Evolutionary conservation across 2,113 vertebrate species (phyloP), one percentile per base, ranked within the genome.

Genomic region (Callopanchax toddi): DNA sequence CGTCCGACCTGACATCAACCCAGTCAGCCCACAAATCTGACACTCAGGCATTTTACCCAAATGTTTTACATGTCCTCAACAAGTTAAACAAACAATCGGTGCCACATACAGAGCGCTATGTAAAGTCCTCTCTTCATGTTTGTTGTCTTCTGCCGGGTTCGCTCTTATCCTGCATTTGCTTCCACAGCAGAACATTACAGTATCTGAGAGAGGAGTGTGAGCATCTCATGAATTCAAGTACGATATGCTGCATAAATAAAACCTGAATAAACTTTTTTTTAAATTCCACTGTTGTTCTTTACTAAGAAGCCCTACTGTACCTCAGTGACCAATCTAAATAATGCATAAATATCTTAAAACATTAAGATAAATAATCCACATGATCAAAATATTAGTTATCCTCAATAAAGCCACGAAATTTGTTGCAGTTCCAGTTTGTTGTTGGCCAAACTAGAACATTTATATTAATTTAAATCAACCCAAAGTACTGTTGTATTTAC

Each of bases 51-150:
- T 86, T 77, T 74, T 81, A 78, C 74, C 78, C 76, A 10, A 50
- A 54, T 63, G 84, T 81, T 76, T 57, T 53, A 76, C 73, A 60
- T 71, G 74, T 73, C 88, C 75, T 87, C 44, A 3, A 59, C 86
- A 79, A 82, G 78, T 88, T 83, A 82, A 88, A 90, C 74, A 88
- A 92, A 90, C 83, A 87, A 70, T 56, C 76, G 70, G 60, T 9
- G 80, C 54, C 63, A 32, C 69, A 51, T 74, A 50, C 61, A 49
- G 53, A 57, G 61, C 43, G 26, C 60, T 71, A 40, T 48, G 37
- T 52, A 64, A 57, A 9, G 25, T 74, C 45, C 56, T 60, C 49
- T 53, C n/a, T n/a, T n/a, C n/a, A n/a, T n/a, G n/a, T n/a, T n/a
- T n/a, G 50, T 48, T 69, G 57, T 60, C 56, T 32, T 61, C 71